Evolutionary conservation across 2,113 vertebrate species (phyloP), one percentile per base, ranked within the genome.

Genomic region (Hydropotes inermis): DNA sequence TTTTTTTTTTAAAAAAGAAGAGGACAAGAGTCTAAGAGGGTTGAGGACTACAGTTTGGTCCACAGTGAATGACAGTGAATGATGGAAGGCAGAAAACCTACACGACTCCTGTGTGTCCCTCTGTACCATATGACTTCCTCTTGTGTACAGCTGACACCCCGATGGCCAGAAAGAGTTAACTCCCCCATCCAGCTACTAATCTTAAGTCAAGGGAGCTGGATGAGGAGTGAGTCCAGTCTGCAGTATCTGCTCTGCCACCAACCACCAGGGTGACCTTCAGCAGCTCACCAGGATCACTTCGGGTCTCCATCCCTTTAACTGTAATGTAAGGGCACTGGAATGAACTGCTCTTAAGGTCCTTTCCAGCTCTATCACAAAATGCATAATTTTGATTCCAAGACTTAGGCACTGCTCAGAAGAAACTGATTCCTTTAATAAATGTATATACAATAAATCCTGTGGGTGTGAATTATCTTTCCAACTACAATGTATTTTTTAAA

Each of bases 351-450:
- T 87, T 70, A 54, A 94, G 36, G 33, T 89, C 60, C 54, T 91
- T 94, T 83, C 50, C 7, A 86, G 45, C 50, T 86, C 43, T 88
- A 23, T 88, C 58, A 90, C 47, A 90, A 96, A 94, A 93, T 70
- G 60, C 47, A 47, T 88, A 28, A 95, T 94, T 95, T 90, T 81
- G 67, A 86, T 61, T 86, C 50, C 61, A 87, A 83, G 39, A 97
- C 43, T 58, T 86, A 84, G 45, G 64, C 47, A 55, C 47, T 57
- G 82, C 92, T 67, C 64, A 60, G 85, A 94, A 93, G 83, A 94
- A 97, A 90, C 13, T 11, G 39, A 94, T 94, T 94, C 47, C 86
- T 84, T 74, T 84, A 83, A 84, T 91, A 96, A 95, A 87, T 81
- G 21, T 57, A n/a, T 60, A 64, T 76, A 95, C 83, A 97, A 81